Evolutionary conservation across 2,797 vertebrate species (phyloP), one percentile per base, ranked within the genome.

Genomic region (Pygocentrus nattereri): DNA sequence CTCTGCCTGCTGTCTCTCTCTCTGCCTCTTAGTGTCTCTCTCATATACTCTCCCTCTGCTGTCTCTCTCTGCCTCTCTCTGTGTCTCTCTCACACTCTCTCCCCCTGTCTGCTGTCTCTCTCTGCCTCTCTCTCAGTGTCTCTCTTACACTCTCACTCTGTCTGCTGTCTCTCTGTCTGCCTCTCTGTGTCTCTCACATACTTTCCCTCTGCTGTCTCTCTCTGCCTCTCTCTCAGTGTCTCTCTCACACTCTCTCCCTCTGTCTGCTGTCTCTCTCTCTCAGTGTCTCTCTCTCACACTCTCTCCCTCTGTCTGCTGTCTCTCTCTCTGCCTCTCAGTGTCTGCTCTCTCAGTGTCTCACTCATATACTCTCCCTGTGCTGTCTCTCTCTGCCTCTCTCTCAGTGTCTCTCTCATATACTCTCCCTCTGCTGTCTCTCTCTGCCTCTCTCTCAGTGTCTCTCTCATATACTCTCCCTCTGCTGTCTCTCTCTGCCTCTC

Each of bases 91-190:
- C n/a, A n/a, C n/a, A n/a, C n/a, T 67, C 21, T 16, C 13, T 67
- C 30, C 50, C 13, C 65, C 75, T 50, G 27, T 10, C 90, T 70
- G 27, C 34, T n/a, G n/a, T n/a, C n/a, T n/a, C n/a, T n/a, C n/a
- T n/a, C n/a, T n/a, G n/a, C n/a, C 27, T 54, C 62, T 56, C 41
- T 71, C 64, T 59, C 13, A 18, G n/a, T 44, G 34, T n/a, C 72
- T 71, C 47, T 71, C 44, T 19, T 49, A 64, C 38, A 50, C 47
- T 44, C 16, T 15, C 25, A 68, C 49, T 67, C 13, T 10, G 30
- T 25, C 64, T 0, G 31, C 59, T 62, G 11, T 58, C 54, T n/a
- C 11, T 58, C 15, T 58, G 1, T 58, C 54, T 58, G 1, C 58
- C 54, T 58, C 10, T n/a, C n/a, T n/a, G n/a, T 18, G n/a, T 44